phyloP scores from a whole-genome alignment of 1,140 invertebrate genomes.

The Thaumetopoea pityocampa region DNA sequence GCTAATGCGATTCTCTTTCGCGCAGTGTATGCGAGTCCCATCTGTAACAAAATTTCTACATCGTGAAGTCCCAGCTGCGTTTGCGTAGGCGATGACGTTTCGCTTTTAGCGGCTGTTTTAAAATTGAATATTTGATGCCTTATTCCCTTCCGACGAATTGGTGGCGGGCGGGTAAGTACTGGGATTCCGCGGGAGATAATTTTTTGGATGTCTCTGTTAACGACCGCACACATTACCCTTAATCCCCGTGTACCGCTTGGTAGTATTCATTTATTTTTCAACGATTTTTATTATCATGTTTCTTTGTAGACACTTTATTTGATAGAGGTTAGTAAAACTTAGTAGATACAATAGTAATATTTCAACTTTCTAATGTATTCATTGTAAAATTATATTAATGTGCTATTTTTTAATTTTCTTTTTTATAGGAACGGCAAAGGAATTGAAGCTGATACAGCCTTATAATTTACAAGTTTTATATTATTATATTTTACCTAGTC shows the following conservation, averaged over 20 bases:
- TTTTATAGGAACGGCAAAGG: too few relatives aligned
- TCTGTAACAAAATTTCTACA: slow-evolving; percentile 73
- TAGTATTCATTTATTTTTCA: slow-evolving; percentile 33
- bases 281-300: slow-evolving; percentile 23
- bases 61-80: slow-evolving; percentile 70
- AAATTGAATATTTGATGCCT: slow-evolving; percentile 76
- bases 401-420: too few relatives aligned
- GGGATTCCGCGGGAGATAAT: slow-evolving; percentile 58
- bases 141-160: slow-evolving; percentile 72
- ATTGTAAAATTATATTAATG: too few relatives aligned
- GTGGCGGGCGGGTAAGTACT: slow-evolving; percentile 51
- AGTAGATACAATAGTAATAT: too few relatives aligned
- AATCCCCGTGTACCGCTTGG: slow-evolving; percentile 26
- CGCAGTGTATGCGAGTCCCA: slow-evolving; percentile 63
- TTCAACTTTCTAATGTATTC: too few relatives aligned
- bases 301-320: slow-evolving; percentile 13
- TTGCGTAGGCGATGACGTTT: slow-evolving; percentile 67
- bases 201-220: slow-evolving; percentile 64
- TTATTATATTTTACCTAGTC: too few relatives aligned
- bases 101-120: slow-evolving; percentile 75
- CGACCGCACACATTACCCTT: slow-evolving; percentile 45
- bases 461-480: too few relatives aligned
- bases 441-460: too few relatives aligned
- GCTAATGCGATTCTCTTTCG: slow-evolving; percentile 68
- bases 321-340: slow-evolving; percentile 11